Evolutionary conservation across 2,888 invertebrate species (phyloP).

Genomic region (Cerceris rybyensis): DNA sequence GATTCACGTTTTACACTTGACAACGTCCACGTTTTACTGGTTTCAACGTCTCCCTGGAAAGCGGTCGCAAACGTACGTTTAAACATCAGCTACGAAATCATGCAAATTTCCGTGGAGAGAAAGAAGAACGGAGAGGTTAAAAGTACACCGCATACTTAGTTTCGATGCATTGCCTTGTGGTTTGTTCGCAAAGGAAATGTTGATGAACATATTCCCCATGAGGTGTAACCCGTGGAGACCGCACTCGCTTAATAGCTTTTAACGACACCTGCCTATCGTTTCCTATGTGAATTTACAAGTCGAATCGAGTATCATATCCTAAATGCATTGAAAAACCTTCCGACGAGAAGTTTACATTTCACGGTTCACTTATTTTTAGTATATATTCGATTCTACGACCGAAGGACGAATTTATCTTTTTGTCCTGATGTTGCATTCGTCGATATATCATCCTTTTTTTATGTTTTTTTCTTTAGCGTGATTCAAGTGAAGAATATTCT

Average conservation of each 20-base stretch:
- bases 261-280: conserved; percentile 22
- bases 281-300: conserved; percentile 24
- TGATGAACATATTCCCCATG: conserved; percentile 25
- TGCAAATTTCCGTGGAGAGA: background rate
- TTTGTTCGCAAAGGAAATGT: conserved; percentile 18
- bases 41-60: conserved; percentile 1
- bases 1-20: too few species aligned
- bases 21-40: too few species aligned
- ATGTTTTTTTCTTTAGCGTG: too few species aligned
- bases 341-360: too few species aligned
- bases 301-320: conserved; percentile 12
- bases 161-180: conserved; percentile 26
- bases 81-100: background rate
- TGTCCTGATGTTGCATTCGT: too few species aligned
- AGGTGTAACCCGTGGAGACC: conserved; percentile 33
- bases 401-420: too few species aligned
- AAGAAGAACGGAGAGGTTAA: conserved; percentile 5
- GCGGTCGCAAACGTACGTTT: conserved; percentile 16
- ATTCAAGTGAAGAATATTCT: too few species aligned
- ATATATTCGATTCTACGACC: too few species aligned
- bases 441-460: too few species aligned
- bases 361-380: too few species aligned
- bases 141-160: conserved; percentile 9
- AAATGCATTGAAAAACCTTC: background rate
- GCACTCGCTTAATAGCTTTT: conserved; percentile 42